Base-by-base conservation (phyloP, 2,888 invertebrate genomes). In the Drosophila leonis region DNA sequence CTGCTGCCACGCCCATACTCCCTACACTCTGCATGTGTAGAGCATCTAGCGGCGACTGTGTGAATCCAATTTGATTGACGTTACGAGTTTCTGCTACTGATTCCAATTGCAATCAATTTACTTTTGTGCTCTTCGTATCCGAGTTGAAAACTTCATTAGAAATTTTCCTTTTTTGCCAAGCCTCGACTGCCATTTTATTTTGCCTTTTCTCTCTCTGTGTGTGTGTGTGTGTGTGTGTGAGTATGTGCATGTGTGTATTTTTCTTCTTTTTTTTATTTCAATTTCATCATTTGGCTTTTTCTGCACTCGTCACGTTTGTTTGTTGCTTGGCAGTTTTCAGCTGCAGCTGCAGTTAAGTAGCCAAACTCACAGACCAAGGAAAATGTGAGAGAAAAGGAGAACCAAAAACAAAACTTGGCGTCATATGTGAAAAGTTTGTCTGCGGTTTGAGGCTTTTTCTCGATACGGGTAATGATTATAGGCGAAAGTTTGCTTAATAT, bases 21-120 rank as follows among this genome's bases (percentile, higher is more conserved):
- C 44, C 42, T 12, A 18, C 41, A 24, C 35, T 33, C 49, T 31
- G 62, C 42, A 48, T 37, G 44, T 37, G 29, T 29, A 10, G 56
- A 63, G 68, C 66, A 72, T 69, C 74, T 73, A 71, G 35, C 41
- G 57, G 69, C 44, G 60, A 59, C 78, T 73, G 68, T 85, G 88
- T 84, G 86, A 86, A 86, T 89, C 82, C 90, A 87, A 86, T 86
- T 86, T 89, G 90, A 86, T 86, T 86, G 86, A 89, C 86, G 89
- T 89, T 89, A 88, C 86, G 89, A 86, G 85, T 79, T 85, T 74
- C 88, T 86, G 86, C 90, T 84, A 85, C 86, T 86, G 90, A 86
- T 86, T 84, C 90, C 86, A 86, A 86, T 86, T 86, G 86, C 90
- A 86, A 86, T 86, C 86, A 86, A 86, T 86, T 86, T 86, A 89